phyloP scores from a whole-genome alignment of 2,113 vertebrate genomes.

The Cynoglossus semilaevis region DNA sequence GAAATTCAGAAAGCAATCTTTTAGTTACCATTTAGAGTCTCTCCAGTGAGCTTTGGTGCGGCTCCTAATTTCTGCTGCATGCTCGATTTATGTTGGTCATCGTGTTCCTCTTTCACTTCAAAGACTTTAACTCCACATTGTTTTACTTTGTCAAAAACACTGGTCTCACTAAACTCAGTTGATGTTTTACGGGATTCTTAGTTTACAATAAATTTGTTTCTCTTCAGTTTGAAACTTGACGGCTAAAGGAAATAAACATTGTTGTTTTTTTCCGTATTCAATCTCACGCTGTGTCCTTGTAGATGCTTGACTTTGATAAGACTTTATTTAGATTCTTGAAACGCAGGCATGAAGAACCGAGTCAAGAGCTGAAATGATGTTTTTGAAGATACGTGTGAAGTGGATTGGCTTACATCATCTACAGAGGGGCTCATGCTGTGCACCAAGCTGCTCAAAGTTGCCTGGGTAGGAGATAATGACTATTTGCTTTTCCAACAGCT shows the following conservation, averaged over 20 bases:
- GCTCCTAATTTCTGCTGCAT: too few relatives aligned
- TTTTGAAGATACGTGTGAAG: constrained; percentile 53
- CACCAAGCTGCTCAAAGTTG: constrained; percentile 61
- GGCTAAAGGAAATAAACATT: not conserved
- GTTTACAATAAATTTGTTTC: not conserved
- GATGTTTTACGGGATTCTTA: too few relatives aligned
- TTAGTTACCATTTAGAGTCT: too few relatives aligned
- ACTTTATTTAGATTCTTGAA: constrained; percentile 11
- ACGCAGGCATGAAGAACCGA: constrained; percentile 11
- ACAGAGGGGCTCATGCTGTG: constrained; percentile 57
- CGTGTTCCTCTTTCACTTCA: too few relatives aligned
- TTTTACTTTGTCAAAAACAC: too few relatives aligned
- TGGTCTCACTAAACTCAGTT: too few relatives aligned
- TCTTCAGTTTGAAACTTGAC: constrained; percentile 3
- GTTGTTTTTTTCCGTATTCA: not conserved
- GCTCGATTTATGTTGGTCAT: too few relatives aligned
- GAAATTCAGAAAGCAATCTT: too few relatives aligned
- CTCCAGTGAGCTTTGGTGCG: too few relatives aligned
- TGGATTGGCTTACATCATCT: constrained; percentile 35
- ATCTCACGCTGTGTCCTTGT: not conserved
- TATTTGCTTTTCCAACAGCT: constrained; percentile 62
- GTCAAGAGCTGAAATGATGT: constrained; percentile 10
- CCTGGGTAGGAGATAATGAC: constrained; percentile 55
- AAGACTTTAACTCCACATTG: too few relatives aligned
- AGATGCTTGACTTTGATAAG: constrained; percentile 3